Evolutionary conservation across 2,113 vertebrate species (phyloP).

Genomic region (Alces alces): DNA sequence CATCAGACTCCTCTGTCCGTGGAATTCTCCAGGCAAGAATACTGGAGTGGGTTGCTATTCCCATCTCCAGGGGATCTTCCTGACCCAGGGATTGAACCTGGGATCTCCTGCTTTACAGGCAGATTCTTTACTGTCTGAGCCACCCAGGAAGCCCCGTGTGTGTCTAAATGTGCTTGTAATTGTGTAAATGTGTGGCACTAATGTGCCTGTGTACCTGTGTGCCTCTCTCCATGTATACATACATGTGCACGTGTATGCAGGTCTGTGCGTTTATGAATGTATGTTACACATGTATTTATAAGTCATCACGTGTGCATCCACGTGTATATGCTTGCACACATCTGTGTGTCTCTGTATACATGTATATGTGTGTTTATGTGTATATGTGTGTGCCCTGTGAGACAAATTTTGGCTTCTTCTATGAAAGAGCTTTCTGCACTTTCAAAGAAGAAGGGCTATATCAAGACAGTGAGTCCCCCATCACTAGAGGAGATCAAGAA

Average conservation of each 20-base stretch:
- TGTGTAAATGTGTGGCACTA: neutral
- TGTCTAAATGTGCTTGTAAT: neutral
- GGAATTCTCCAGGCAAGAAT: neutral
- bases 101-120: neutral
- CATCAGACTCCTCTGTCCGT: neutral
- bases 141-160: neutral
- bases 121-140: neutral
- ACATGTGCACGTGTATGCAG: neutral
- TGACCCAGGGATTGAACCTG: neutral
- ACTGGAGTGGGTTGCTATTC: neutral
- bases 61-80: neutral
- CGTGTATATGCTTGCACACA: fast-evolving
- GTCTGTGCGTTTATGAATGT: neutral
- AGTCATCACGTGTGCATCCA: neutral
- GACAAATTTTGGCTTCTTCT: neutral
- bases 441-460: neutral
- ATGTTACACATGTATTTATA: neutral
- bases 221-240: neutral
- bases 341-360: neutral
- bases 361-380: neutral
- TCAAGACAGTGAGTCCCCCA: neutral
- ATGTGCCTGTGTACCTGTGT: neutral
- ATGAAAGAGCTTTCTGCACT: neutral
- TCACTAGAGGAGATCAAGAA: neutral
- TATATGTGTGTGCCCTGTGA: neutral